Percentiles rank a stretch among this genome's conserved stretches.
These are phyloP conservation scores for Lycocerus yunnanus DNA, from an alignment of 2,888 invertebrate genomes.

Conservation along the genomic window DNA sequence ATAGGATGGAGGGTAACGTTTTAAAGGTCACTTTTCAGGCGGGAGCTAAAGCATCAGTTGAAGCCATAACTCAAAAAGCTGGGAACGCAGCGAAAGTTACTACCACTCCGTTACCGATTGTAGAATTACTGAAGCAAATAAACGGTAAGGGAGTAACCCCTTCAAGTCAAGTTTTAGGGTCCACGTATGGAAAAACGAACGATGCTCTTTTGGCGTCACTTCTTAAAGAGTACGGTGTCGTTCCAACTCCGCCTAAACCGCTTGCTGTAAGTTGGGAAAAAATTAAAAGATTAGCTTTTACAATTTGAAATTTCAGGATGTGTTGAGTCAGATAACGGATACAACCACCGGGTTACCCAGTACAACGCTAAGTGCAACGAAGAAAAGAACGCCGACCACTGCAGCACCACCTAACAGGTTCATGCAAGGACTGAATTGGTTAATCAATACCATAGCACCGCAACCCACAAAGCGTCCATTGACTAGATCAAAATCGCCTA, in stretches of 20 bases:
- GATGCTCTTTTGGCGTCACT: constrained; percentile 73
- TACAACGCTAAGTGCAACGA: constrained; percentile 33
- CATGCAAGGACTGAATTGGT: constrained; percentile 53
- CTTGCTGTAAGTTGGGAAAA: constrained; percentile 59
- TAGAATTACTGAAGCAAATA: constrained; percentile 49
- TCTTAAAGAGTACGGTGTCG: constrained; percentile 73
- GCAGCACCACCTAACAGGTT: constrained; percentile 55
- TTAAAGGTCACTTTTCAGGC: not conserved
- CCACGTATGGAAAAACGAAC: constrained; percentile 63
- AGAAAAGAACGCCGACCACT: constrained; percentile 43
- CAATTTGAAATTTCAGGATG: not conserved
- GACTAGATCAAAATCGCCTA: constrained; percentile 35
- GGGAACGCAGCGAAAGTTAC: constrained; percentile 1
- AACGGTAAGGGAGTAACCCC: constrained; percentile 42
- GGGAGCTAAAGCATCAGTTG: not conserved
- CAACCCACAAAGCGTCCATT: constrained; percentile 20
- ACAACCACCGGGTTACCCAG: constrained; percentile 33
- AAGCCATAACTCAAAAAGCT: not conserved
- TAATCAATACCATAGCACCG: constrained; percentile 49
- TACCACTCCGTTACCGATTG: constrained; percentile 16
- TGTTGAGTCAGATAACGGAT: not conserved
- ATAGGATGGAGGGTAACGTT: not conserved
- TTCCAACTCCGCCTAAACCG: constrained; percentile 70
- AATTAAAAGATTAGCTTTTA: not conserved
- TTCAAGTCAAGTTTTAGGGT: constrained; percentile 40